Base-by-base conservation (phyloP, 2,888 invertebrate genomes). In the Hoplodrina ambigua region DNA sequence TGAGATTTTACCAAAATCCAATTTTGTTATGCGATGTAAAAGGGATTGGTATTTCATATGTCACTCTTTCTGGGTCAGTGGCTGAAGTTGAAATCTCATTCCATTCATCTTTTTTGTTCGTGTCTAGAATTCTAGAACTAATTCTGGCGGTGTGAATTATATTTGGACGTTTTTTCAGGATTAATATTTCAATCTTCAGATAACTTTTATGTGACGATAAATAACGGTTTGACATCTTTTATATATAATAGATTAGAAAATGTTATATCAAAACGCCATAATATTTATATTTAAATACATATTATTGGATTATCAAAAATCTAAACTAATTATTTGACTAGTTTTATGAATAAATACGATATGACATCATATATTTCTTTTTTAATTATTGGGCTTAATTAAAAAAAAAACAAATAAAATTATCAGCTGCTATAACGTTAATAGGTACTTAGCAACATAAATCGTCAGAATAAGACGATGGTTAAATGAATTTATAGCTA, bases 401-500 rank as follows among this genome's bases (percentile, higher is more conserved):
- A 25, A 15, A 44, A 13, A 44, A 44, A 11, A 2, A 15, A 15
- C 15, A 15, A 49, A n/a, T 15, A 4, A 49, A 17, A 49, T 17
- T 49, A n/a, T 17, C n/a, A 49, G n/a, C 17, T 50, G 19, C n/a
- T 19, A 8, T n/a, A 50, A 50, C 7, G n/a, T 46, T 50, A 17
- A n/a, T n/a, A n/a, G 2, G 20, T 5, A 71, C 19, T 4, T 19
- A 30, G 11, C 15, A 53, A 6, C 6, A 0, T 17, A 37, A 13
- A 19, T 0, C 0, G 8, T 33, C 49, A 46, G 66, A 78, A 73
- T 75, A 62, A 55, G 50, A 33, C 54, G 17, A 44, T n/a, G 7
- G 8, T 50, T 37, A 44, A 74, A 60, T 68, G 13, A 37, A 75
- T 77, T 60, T 75, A 61, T 59, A 74, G 53, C 44, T 33, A 68